Evolutionary conservation across 2,888 invertebrate genomes (phyloP), one percentile per base, ranked within the genome.

Genomic region (Macroteleia sp.): DNA sequence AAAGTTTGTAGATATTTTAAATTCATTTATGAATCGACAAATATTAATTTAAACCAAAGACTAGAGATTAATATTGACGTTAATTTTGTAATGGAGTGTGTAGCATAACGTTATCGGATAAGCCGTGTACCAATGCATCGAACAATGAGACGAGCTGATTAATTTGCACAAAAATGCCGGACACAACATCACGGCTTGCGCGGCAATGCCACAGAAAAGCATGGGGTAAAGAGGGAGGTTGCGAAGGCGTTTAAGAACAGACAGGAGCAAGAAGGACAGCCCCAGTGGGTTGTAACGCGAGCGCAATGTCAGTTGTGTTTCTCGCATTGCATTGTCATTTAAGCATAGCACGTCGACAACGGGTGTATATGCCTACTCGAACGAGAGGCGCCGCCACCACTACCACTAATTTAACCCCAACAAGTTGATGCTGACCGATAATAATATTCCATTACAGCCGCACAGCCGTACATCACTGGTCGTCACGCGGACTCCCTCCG

Each of bases 381-480:
- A 57, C 54, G 74, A 74, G 76, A 52, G 56, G 67, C 76, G 76
- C 77, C 81, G 64, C 70, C 74, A 28, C 81, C 77, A 78, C 79
- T 80, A 80, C 81, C 74, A 80, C 82, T 85, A 87, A 86, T 87
- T 87, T 85, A 86, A 87, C 87, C 84, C 85, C 85, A 83, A 85
- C 85, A 85, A 86, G 85, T 87, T 81, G 88, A 89, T 90, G 86
- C 86, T 84, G 87, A 87, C 86, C 88, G 90, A 90, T 90, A 90
- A 90, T 90, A 90, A 91, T 90, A 90, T 90, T 90, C 89, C 89
- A 90, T 90, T 89, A 90, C 87, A 83, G 84, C 82, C 81, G 84
- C 86, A 85, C 81, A 85, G 86, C 85, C 88, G 87, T 89, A 87
- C 89, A 89, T 90, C 89, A 88, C 83, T 76, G 83, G 85, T 89